Percentiles rank a stretch among this genome's conserved stretches.
Evolutionary conservation across 2,797 vertebrate species (phyloP).

Genomic region (Epinephelus malabaricus): DNA sequence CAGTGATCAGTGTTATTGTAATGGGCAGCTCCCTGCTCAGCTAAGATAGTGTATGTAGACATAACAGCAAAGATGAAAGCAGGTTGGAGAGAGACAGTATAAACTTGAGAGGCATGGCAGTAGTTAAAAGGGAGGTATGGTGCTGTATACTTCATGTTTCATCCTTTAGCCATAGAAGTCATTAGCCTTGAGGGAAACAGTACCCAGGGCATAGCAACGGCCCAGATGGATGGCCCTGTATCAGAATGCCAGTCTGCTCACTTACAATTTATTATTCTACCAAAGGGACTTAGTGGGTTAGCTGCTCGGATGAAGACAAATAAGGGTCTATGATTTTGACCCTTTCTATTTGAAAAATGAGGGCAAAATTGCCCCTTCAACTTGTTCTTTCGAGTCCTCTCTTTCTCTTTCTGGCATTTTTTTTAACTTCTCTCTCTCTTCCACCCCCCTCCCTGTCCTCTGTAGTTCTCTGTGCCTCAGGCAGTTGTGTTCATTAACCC

Average conservation of each 20-base stretch:
- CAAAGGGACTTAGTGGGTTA: slow-evolving; percentile 32
- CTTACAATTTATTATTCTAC: slow-evolving; percentile 58
- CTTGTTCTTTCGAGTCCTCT: slow-evolving; percentile 36
- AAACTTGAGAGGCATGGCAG: slow-evolving; percentile 40
- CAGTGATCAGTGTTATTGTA: slow-evolving; percentile 48
- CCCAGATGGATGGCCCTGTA: slow-evolving; percentile 45
- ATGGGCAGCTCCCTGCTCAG: slow-evolving; percentile 65
- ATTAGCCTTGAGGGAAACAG: slow-evolving; percentile 48
- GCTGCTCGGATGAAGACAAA: slow-evolving; percentile 59
- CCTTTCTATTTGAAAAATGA: slow-evolving; percentile 56
- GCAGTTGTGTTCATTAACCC: slow-evolving; percentile 84
- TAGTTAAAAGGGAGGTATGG: slow-evolving; percentile 41
- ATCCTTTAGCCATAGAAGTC: slow-evolving; percentile 30
- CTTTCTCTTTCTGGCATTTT: slow-evolving; percentile 15
- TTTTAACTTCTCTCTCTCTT: neutral
- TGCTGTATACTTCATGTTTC: slow-evolving; percentile 43
- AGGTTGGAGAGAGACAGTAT: slow-evolving; percentile 35
- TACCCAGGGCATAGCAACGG: slow-evolving; percentile 10
- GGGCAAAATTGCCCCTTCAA: slow-evolving; percentile 27
- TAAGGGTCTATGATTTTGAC: slow-evolving; percentile 52
- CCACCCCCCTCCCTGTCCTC: slow-evolving; percentile 30
- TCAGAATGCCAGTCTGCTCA: slow-evolving; percentile 44
- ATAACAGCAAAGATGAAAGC: slow-evolving; percentile 75
- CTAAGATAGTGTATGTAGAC: slow-evolving; percentile 65
- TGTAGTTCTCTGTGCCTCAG: slow-evolving; percentile 58